Percentiles rank a stretch among this genome's conserved stretches.
These are phyloP conservation scores for Exocentrus adspersus DNA, from an alignment of 2,888 invertebrate species.

Conservation along the genomic window DNA sequence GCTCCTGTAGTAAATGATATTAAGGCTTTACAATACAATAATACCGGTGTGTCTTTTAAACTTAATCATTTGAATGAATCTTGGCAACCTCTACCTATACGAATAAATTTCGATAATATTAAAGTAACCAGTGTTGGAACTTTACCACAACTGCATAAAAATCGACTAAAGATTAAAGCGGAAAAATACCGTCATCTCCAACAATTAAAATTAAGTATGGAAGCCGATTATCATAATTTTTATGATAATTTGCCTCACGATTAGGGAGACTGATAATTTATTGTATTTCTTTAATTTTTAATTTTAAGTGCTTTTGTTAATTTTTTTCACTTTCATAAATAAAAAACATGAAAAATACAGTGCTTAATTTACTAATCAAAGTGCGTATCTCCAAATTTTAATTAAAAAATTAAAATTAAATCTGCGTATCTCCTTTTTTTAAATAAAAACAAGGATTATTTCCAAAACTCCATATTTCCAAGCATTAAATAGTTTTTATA, in stretches of 20 bases:
- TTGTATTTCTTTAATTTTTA: too few relatives aligned
- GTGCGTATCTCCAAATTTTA: background rate
- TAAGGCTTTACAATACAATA: slow-evolving; percentile 19
- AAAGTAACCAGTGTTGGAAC: slow-evolving; percentile 1
- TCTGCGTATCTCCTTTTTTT: background rate
- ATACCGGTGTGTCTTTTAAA: slow-evolving; percentile 21
- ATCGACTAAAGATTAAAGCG: slow-evolving; percentile 21
- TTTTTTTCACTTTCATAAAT: too few relatives aligned
- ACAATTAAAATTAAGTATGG: slow-evolving; percentile 26
- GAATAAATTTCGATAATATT: slow-evolving; percentile 12
- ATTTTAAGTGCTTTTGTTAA: background rate
- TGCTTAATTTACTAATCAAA: background rate
- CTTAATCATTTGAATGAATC: slow-evolving; percentile 9
- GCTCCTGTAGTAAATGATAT: slow-evolving; percentile 15
- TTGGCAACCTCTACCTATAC: slow-evolving; percentile 21
- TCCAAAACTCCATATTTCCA: too few relatives aligned
- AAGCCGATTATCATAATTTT: slow-evolving; percentile 30
- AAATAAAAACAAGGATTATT: too few relatives aligned
- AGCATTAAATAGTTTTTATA: too few relatives aligned
- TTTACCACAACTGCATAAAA: slow-evolving; percentile 17
- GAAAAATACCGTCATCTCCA: slow-evolving; percentile 30
- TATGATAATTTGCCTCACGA: slow-evolving; percentile 23
- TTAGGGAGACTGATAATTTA: background rate
- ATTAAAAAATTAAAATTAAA: background rate
- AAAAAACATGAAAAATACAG: too few relatives aligned